Evolutionary conservation across 2,113 vertebrate genomes (phyloP), one percentile per base, ranked within the genome.

Genomic region (Pomatostomus ruficeps): DNA sequence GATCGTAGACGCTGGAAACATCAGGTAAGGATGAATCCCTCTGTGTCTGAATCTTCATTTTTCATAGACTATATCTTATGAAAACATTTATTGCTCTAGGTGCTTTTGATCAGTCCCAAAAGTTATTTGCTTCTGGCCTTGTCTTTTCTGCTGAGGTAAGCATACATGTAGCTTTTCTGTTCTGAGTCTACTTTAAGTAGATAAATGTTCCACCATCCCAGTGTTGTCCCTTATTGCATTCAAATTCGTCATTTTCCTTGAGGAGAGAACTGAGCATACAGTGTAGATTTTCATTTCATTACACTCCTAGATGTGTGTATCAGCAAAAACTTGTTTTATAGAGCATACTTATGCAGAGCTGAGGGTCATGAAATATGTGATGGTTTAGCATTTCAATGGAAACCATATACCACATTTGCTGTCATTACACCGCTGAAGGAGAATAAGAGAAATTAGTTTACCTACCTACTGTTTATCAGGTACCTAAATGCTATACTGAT

Each of bases 301-400:
- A 74, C 24, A 54, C 51, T 93, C 88, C 55, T 58, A 73, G 72
- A 59, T 48, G 55, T 88, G 46, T 67, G 33, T 80, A 90, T 94
- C 89, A 93, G 91, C 78, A 94, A 94, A 93, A 88, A 12, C 33
- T 87, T 92, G 29, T 72, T 91, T 77, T 85, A 84, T 58, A 86
- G 55, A 73, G 11, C 54, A 38, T 36, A 42, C 35, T 74, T 70
- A 89, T 66, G 71, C 52, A 67, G 81, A 95, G 45, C 28, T 85
- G 89, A 94, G 59, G 29, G 71, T 58, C 46, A 43, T 76, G 78
- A 95, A 73, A 73, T 89, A 76, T 29, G n/a, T 85, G 84, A 57
- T 80, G 33, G 51, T 73, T 96, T 90, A 95, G 35, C 68, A 55
- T 77, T 93, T 95, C 73, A 58, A 42, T 77, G 38, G 45, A 86